These are phyloP conservation scores for Poeciliopsis gracilis DNA, from an alignment of 2,797 vertebrate genomes.

Conservation along the genomic window DNA sequence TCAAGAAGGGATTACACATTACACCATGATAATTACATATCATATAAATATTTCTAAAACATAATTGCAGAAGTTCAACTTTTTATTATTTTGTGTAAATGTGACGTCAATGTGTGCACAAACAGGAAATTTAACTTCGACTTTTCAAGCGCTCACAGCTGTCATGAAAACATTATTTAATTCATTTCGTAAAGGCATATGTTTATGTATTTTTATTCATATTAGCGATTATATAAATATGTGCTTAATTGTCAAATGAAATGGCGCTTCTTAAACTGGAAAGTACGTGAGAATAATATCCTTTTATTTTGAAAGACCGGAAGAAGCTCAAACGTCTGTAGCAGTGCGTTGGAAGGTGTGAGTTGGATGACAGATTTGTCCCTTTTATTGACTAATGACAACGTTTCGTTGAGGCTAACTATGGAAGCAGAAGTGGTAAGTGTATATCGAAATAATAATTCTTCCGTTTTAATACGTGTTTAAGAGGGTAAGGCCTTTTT, in stretches of 20 bases:
- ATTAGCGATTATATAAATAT: background rate
- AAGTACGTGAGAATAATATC: background rate
- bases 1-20: background rate
- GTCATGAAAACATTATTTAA: background rate
- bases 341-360: slow-evolving; percentile 2
- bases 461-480: background rate
- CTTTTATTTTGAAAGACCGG: slow-evolving; percentile 4
- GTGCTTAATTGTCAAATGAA: background rate
- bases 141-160: background rate
- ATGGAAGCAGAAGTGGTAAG: slow-evolving; percentile 82
- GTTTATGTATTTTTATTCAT: background rate
- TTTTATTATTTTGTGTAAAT: background rate
- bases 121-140: background rate
- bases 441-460: background rate
- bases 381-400: slow-evolving; percentile 73
- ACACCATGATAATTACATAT: background rate
- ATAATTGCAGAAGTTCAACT: background rate
- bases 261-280: background rate
- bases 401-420: slow-evolving; percentile 71
- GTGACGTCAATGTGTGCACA: background rate
- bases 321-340: background rate
- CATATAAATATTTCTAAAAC: background rate
- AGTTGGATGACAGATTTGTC: slow-evolving; percentile 72
- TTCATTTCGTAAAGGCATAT: background rate
- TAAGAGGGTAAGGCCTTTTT: background rate